These are phyloP conservation scores for Rhadinocentrus ornatus DNA, from an alignment of 2,797 vertebrate species.

Conservation along the genomic window DNA sequence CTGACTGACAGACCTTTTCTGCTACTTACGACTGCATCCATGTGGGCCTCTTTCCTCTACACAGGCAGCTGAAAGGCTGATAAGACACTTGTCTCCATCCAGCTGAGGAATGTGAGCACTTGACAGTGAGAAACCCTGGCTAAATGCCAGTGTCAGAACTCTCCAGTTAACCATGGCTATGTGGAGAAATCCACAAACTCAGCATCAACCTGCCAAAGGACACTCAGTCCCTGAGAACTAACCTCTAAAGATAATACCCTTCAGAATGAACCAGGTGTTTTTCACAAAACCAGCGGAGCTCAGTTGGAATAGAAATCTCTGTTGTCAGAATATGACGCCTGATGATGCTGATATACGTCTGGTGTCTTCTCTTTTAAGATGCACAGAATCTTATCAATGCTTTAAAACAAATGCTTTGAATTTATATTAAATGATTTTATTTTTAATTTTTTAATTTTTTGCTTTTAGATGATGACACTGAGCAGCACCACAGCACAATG, in stretches of 20 bases:
- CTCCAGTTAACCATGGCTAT: slow-evolving; percentile 65
- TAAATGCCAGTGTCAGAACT: slow-evolving; percentile 58
- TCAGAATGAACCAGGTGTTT: slow-evolving; percentile 39
- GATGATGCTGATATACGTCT: slow-evolving; percentile 2
- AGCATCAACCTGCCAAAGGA: slow-evolving; percentile 73
- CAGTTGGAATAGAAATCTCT: slow-evolving; percentile 13
- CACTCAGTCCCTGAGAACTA: slow-evolving; percentile 65
- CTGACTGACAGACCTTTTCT: slow-evolving; percentile 24
- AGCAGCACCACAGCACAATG: slow-evolving; percentile 79
- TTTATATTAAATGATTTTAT: neutral
- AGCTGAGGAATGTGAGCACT: slow-evolving; percentile 76
- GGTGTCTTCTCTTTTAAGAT: neutral
- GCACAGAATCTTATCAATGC: neutral
- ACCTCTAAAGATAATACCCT: slow-evolving; percentile 71
- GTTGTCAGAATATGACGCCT: slow-evolving; percentile 7
- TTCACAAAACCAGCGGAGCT: slow-evolving; percentile 36
- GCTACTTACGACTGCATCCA: slow-evolving; percentile 33
- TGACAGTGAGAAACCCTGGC: slow-evolving; percentile 70
- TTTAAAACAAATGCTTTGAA: neutral
- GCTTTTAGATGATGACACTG: slow-evolving; percentile 85
- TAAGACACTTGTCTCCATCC: slow-evolving; percentile 68
- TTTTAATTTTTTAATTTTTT: neutral
- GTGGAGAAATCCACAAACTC: slow-evolving; percentile 68
- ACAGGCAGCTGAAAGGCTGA: slow-evolving; percentile 64
- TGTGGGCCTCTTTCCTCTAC: slow-evolving; percentile 29